These are phyloP conservation scores for Hippocampus mohnikei DNA, from an alignment of 2,113 vertebrate genomes.

Conservation along the genomic window DNA sequence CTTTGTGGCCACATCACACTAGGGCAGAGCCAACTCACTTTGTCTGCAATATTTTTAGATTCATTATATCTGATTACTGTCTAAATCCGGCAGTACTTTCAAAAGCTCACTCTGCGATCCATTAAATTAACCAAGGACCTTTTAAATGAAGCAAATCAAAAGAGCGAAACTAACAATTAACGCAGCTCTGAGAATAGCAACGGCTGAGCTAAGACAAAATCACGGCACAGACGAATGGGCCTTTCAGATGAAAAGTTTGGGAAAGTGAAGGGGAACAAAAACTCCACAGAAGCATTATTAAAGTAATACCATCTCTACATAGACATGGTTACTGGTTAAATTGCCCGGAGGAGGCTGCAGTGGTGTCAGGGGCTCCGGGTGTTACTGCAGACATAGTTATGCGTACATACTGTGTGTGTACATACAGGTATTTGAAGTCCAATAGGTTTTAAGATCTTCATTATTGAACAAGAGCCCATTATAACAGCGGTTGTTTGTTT, in stretches of 20 bases:
- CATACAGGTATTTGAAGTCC: background rate
- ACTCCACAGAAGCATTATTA: conserved; percentile 4
- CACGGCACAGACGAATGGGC: conserved; percentile 39
- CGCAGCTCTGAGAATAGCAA: conserved; percentile 60
- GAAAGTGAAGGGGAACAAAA: conserved; percentile 22
- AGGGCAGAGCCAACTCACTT: conserved; percentile 14
- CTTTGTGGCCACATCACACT: conserved; percentile 14
- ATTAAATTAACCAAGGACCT: conserved; percentile 70
- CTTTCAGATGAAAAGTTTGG: conserved; percentile 43
- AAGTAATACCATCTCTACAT: background rate
- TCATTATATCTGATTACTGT: conserved; percentile 49
- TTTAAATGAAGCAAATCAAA: conserved; percentile 68
- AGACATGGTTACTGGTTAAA: background rate
- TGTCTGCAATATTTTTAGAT: conserved; percentile 55
- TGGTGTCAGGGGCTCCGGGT: too few relatives aligned
- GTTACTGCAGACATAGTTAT: too few relatives aligned
- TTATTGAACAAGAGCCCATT: background rate
- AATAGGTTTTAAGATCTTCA: background rate
- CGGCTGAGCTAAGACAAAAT: conserved; percentile 53
- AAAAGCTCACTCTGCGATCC: conserved; percentile 64
- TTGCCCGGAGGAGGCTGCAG: background rate
- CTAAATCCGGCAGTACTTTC: conserved; percentile 51
- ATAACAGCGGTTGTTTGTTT: background rate
- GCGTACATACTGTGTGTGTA: background rate
- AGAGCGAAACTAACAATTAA: conserved; percentile 65